These are phyloP conservation scores for Epinephelus coioides DNA, from an alignment of 2,797 vertebrate species.

Conservation along the genomic window DNA sequence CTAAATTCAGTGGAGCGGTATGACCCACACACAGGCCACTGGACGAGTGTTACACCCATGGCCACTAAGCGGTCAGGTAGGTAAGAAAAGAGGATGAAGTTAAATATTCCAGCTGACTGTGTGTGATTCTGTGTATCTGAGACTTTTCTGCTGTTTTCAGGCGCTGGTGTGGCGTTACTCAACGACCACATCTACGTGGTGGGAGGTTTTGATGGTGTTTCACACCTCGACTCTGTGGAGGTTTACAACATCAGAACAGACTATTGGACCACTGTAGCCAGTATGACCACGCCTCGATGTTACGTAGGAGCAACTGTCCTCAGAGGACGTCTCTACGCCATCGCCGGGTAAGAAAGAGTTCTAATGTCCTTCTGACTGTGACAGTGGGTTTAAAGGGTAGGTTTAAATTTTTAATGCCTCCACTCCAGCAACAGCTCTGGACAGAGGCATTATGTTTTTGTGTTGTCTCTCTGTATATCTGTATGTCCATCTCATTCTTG, in stretches of 20 bases:
- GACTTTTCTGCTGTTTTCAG: constrained; percentile 74
- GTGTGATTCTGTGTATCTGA: constrained; percentile 9
- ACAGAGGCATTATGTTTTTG: no score
- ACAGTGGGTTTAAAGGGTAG: background rate
- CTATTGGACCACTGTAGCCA: constrained; percentile 96
- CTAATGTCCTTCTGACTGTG: background rate
- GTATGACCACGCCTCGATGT: constrained; percentile 98
- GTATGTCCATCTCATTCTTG: no score
- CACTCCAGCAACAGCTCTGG: no score
- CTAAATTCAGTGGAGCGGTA: constrained; percentile 98
- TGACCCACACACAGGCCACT: constrained; percentile 98
- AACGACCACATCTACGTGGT: constrained; percentile 99
- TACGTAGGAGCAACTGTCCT: constrained; percentile 98
- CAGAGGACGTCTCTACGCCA: constrained; percentile 96
- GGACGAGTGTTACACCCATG: constrained; percentile 98
- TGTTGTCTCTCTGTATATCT: no score
- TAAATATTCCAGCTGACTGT: rapidly evolving
- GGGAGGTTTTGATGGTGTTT: constrained; percentile 96
- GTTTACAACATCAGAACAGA: constrained; percentile 98
- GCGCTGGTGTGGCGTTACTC: constrained; percentile 95
- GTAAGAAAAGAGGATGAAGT: constrained; percentile 18
- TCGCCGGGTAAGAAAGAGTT: constrained; percentile 90
- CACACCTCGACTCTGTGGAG: constrained; percentile 97
- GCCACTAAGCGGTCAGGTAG: constrained; percentile 97
- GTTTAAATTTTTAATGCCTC: no score